Evolutionary conservation across 1,140 invertebrate genomes (phyloP), one percentile per base, ranked within the genome.

Genomic region (Tetragnatha versicolor): DNA sequence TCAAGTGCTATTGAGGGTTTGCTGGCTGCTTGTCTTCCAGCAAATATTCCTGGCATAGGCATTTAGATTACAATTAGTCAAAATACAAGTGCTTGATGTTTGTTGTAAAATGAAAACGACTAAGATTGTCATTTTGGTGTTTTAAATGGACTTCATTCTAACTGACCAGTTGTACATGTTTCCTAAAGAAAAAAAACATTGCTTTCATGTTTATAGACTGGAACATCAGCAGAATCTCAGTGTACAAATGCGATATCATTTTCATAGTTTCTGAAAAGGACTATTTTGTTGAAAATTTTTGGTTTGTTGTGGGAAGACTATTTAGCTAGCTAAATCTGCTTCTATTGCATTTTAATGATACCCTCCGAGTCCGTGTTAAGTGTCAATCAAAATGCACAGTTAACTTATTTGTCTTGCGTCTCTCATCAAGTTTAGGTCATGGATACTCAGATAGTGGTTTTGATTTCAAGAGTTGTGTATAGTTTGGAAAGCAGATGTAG

Each of bases 11-110:
- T 75, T 61, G 10, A 47, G 37, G n/a, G 25, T 35, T 14, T 29
- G 33, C 49, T 60, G 27, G 37, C 25, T 63, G 39, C 37, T 29
- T 49, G 14, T 12, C 29, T 49, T 49, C 10, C 31, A 20, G 42
- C 42, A 49, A 63, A 29, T 63, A 75, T 75, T 60, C 42, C 39
- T 75, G 63, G 72, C 27, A 53, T 75, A 75, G 72, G 22, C n/a
- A 31, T 75, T 63, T 75, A 75, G 33, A 37, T 51, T 58, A 72
- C 42, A 55, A 39, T 58, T 72, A 58, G 22, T 29, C 14, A 25
- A 33, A 31, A 27, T 58, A n/a, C 63, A 75, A 75, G 39, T 75
- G 58, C 72, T 75, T 61, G 72, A 35, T 75, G 72, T 75, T 75
- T 47, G 35, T 61, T 61, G 55, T 75, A 42, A 61, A 60, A 45